phyloP scores from a whole-genome alignment of 2,888 invertebrate species.

The Tinea semifulvella region DNA sequence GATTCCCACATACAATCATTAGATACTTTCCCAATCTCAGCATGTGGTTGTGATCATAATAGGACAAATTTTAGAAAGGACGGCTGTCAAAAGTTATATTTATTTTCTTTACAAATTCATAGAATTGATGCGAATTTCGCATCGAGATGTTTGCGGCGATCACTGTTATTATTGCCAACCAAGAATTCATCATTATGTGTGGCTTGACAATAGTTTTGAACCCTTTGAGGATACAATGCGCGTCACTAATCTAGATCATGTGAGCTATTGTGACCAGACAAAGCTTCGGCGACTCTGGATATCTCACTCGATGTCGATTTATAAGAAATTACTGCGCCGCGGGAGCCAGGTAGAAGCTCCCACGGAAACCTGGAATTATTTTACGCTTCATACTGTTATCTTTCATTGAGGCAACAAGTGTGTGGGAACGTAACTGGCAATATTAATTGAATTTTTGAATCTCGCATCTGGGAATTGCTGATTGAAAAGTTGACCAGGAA shows the following conservation, averaged over 20 bases:
- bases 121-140: slow-evolving; percentile 29
- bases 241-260: slow-evolving; percentile 53
- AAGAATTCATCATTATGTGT: slow-evolving; percentile 24
- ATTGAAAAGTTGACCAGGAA: too few relatives aligned
- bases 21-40: slow-evolving; percentile 1
- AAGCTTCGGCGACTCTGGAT: slow-evolving; percentile 28
- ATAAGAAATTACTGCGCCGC: slow-evolving; percentile 36
- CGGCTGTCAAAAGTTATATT: slow-evolving; percentile 33
- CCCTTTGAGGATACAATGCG: slow-evolving; percentile 53
- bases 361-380: slow-evolving; percentile 32
- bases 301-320: slow-evolving; percentile 43
- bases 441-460: too few relatives aligned
- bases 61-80: slow-evolving; percentile 19
- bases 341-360: slow-evolving; percentile 58
- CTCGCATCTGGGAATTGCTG: too few relatives aligned
- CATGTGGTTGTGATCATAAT: slow-evolving; percentile 12
- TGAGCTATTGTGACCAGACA: slow-evolving; percentile 39
- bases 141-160: slow-evolving; percentile 32
- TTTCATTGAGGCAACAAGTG: not conserved
- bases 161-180: slow-evolving; percentile 29
- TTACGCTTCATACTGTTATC: slow-evolving; percentile 2
- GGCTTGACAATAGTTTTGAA: slow-evolving; percentile 40
- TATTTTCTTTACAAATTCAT: slow-evolving; percentile 42
- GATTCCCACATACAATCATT: not conserved
- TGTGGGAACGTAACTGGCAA: too few relatives aligned